These are phyloP conservation scores for Trichogramma dendrolimi DNA, from an alignment of 2,888 invertebrate species.

Conservation along the genomic window DNA sequence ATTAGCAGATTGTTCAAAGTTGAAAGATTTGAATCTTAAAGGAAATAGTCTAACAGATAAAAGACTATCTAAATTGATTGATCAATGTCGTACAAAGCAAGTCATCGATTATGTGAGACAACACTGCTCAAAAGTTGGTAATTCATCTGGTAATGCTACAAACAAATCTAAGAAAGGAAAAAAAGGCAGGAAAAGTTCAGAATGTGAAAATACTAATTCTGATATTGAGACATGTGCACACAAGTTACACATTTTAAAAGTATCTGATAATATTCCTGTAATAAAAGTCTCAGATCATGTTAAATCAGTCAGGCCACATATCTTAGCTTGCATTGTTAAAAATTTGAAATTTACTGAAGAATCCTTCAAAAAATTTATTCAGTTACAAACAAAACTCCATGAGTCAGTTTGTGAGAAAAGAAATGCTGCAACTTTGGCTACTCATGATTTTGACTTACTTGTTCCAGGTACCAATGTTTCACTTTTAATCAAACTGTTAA, in stretches of 20 bases:
- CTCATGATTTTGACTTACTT: slow-evolving; percentile 71
- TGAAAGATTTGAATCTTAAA: slow-evolving; percentile 74
- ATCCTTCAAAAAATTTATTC: slow-evolving; percentile 72
- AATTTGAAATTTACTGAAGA: slow-evolving; percentile 62
- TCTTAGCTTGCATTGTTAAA: slow-evolving; percentile 69
- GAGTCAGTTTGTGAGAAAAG: slow-evolving; percentile 74
- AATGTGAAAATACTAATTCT: slow-evolving; percentile 37
- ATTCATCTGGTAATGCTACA: slow-evolving; percentile 29
- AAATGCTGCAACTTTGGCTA: slow-evolving; percentile 75
- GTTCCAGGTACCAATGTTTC: slow-evolving; percentile 48
- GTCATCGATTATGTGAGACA: slow-evolving; percentile 72
- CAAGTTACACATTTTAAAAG: slow-evolving; percentile 45
- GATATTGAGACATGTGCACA: slow-evolving; percentile 40
- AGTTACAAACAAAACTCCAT: slow-evolving; percentile 73
- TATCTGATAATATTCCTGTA: slow-evolving; percentile 53
- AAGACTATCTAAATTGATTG: slow-evolving; percentile 69
- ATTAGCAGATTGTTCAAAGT: slow-evolving; percentile 63
- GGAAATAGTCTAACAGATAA: slow-evolving; percentile 72
- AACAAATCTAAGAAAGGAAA: slow-evolving; percentile 42
- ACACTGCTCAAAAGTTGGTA: slow-evolving; percentile 56
- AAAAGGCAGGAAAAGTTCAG: slow-evolving; percentile 40
- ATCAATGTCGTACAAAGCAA: slow-evolving; percentile 72
- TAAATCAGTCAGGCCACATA: slow-evolving; percentile 63
- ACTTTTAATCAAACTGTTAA: slow-evolving; percentile 3
- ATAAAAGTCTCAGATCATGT: slow-evolving; percentile 60